phyloP scores from a whole-genome alignment of 2,888 invertebrate species.

The Mythimna ferrago region DNA sequence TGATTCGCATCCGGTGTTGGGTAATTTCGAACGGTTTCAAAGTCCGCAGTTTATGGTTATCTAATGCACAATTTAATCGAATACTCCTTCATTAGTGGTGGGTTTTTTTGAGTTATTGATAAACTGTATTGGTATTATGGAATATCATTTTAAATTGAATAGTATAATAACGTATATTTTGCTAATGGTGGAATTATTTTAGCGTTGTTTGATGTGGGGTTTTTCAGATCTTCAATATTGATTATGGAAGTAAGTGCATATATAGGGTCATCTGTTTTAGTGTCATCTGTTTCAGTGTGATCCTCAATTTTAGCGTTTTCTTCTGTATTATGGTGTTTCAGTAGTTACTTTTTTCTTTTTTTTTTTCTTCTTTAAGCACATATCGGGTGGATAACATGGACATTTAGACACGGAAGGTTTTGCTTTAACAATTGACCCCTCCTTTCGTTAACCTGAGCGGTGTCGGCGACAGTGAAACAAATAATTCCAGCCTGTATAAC shows the following conservation, averaged over 20 bases:
- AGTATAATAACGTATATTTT: conserved; percentile 19
- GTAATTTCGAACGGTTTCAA: conserved; percentile 34
- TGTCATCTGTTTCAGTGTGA: too few species aligned
- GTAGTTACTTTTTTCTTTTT: too few species aligned
- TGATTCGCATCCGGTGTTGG: conserved; percentile 51
- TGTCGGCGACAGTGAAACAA: conserved; percentile 42
- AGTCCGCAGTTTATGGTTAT: conserved; percentile 24
- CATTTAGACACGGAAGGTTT: conserved; percentile 1
- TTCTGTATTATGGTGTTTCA: too few species aligned
- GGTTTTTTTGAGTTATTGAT: conserved; percentile 30
- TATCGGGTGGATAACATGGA: too few species aligned
- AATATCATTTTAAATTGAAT: conserved; percentile 30
- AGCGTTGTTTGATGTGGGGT: conserved; percentile 8
- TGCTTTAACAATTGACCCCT: conserved; percentile 17
- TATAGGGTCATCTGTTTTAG: too few species aligned
- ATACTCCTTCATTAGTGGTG: conserved; percentile 36
- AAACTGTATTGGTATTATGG: conserved; percentile 26
- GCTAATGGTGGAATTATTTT: conserved; percentile 13
- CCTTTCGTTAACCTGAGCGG: conserved; percentile 7
- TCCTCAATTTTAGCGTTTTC: too few species aligned
- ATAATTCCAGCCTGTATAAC: conserved; percentile 45
- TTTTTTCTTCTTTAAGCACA: too few species aligned
- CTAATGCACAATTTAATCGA: conserved; percentile 33
- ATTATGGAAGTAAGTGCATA: conserved; percentile 8
- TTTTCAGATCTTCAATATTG: conserved; percentile 20